phyloP scores from a whole-genome alignment of 2,113 vertebrate genomes.

The Myiopsitta monachus region DNA sequence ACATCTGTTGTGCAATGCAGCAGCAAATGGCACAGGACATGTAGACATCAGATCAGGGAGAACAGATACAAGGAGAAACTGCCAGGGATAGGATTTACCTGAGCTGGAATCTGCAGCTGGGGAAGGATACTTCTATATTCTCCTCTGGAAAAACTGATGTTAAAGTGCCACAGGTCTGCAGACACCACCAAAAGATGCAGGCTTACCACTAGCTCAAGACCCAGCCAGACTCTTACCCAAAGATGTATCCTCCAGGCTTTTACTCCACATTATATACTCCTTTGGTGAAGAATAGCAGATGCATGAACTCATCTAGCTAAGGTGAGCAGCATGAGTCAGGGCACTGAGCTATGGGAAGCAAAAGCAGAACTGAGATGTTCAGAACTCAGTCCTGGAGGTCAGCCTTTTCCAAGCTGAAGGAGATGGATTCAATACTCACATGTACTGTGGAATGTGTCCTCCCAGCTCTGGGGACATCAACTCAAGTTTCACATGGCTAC shows the following conservation, averaged over 20 bases:
- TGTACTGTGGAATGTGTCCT: neutral
- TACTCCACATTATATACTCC: neutral
- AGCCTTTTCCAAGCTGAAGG: neutral
- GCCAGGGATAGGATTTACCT: neutral
- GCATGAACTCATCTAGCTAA: rapidly evolving
- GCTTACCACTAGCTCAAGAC: neutral
- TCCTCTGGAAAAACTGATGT: neutral
- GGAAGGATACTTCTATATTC: neutral
- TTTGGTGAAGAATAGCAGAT: neutral
- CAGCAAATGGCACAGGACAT: neutral
- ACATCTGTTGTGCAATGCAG: neutral
- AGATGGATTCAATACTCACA: neutral
- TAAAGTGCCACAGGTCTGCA: neutral
- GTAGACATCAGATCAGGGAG: neutral
- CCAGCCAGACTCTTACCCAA: neutral
- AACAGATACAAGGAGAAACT: neutral
- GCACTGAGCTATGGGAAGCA: neutral
- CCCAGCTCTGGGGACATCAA: neutral
- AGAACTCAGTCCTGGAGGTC: neutral
- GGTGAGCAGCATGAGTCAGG: neutral
- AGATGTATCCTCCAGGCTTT: neutral
- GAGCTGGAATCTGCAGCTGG: neutral
- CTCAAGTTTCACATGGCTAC: neutral
- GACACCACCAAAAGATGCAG: neutral
- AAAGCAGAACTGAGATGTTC: neutral